phyloP scores from a whole-genome alignment of 2,888 invertebrate genomes.

The Ditula angustiorana region DNA sequence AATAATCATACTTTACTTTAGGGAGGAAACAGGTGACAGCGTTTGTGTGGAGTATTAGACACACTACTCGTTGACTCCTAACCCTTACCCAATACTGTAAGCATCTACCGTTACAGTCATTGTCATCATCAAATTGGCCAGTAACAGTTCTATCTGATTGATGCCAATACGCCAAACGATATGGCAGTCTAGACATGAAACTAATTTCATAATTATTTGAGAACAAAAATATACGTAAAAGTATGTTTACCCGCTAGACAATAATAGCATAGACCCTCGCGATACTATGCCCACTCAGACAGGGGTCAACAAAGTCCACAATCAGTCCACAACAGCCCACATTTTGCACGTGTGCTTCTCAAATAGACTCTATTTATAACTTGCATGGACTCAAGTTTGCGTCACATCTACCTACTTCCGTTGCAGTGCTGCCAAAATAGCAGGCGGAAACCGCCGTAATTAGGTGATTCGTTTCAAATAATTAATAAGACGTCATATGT shows the following conservation, averaged over 20 bases:
- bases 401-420: conserved; percentile 41
- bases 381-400: conserved; percentile 40
- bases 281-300: background rate
- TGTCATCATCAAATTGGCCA: no score
- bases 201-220: background rate
- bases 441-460: conserved; percentile 39
- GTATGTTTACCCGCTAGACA: background rate
- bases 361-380: conserved; percentile 48
- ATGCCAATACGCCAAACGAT: no score
- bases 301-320: conserved; percentile 35
- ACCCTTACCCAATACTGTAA: no score
- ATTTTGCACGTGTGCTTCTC: conserved; percentile 35
- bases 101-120: no score
- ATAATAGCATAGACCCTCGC: background rate
- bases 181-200: no score
- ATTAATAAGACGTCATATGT: conserved; percentile 37
- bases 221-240: background rate
- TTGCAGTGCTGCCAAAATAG: conserved; percentile 42
- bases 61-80: no score
- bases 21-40: no score
- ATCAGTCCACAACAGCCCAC: conserved; percentile 27
- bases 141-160: no score
- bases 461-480: conserved; percentile 45
- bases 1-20: no score
- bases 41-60: no score